Conservation (phyloP, 2,113 vertebrate species). For the Trichechus manatus region DNA sequence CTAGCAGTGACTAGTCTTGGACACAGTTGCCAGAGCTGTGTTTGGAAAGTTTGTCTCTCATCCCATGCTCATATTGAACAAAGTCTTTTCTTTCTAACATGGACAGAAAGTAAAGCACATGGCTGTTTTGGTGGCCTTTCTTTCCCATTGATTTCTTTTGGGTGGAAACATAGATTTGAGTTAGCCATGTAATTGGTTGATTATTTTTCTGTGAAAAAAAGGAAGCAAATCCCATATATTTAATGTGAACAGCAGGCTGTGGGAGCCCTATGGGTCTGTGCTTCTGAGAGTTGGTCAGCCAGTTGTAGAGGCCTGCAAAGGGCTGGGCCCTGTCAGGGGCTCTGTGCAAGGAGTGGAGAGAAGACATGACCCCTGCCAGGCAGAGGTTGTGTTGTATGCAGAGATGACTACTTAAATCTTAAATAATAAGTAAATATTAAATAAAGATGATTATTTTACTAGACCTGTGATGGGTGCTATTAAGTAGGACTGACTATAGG, state of each 20-base stretch:
- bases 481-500: not conserved
- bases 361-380: not conserved
- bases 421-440: not conserved
- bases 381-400: not conserved
- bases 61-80: not conserved
- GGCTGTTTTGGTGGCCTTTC: not conserved
- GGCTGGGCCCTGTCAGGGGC: not conserved
- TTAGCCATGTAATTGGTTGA: not conserved
- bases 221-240: not conserved
- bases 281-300: not conserved
- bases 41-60: not conserved
- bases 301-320: not conserved
- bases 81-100: slow-evolving; percentile 9
- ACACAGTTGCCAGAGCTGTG: not conserved
- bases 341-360: not conserved
- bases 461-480: not conserved
- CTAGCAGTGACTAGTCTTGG: not conserved
- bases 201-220: not conserved
- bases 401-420: not conserved
- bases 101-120: not conserved
- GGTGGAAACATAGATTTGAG: not conserved
- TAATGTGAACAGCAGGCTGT: not conserved
- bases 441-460: not conserved
- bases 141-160: not conserved
- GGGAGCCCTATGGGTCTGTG: not conserved